phyloP scores from a whole-genome alignment of 1,140 invertebrate species.

The Drosophila micromelanica region DNA sequence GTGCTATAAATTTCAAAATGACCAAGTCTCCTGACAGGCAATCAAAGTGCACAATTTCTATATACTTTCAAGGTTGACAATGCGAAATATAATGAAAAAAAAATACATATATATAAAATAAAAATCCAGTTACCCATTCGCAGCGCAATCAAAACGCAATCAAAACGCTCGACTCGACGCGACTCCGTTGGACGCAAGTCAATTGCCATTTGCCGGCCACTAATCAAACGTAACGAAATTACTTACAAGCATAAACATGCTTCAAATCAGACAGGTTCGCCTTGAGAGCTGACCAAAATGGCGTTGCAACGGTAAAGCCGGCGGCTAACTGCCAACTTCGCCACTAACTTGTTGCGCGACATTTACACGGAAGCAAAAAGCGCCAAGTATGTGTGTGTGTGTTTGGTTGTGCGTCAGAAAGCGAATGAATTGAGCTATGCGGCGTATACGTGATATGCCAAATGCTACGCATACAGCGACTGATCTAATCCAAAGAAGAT shows the following conservation, averaged over 20 bases:
- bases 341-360: slow-evolving; percentile 50
- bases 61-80: slow-evolving; percentile 67
- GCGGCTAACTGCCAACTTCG: slow-evolving; percentile 31
- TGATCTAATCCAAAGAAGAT: slow-evolving; percentile 9
- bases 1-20: slow-evolving; percentile 72
- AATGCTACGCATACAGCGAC: slow-evolving; percentile 35
- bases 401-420: slow-evolving; percentile 2
- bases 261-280: slow-evolving; percentile 79
- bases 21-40: slow-evolving; percentile 57
- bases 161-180: slow-evolving; percentile 26
- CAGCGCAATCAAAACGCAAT: slow-evolving; percentile 70
- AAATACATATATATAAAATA: slow-evolving; percentile 1
- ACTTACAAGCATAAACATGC: slow-evolving; percentile 71
- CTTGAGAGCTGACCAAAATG: slow-evolving; percentile 79
- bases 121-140: slow-evolving; percentile 71
- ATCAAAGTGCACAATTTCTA: slow-evolving; percentile 79
- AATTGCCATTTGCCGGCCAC: slow-evolving; percentile 79
- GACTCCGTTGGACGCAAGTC: slow-evolving; percentile 45
- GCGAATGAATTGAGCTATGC: slow-evolving; percentile 21
- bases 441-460: slow-evolving; percentile 78
- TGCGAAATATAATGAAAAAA: slow-evolving; percentile 31
- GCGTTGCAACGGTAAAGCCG: slow-evolving; percentile 74
- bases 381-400: neutral
- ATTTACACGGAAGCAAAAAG: slow-evolving; percentile 53
- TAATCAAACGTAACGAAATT: slow-evolving; percentile 81